Conservation (phyloP, 2,888 invertebrate species). For the Phasia obesa region DNA sequence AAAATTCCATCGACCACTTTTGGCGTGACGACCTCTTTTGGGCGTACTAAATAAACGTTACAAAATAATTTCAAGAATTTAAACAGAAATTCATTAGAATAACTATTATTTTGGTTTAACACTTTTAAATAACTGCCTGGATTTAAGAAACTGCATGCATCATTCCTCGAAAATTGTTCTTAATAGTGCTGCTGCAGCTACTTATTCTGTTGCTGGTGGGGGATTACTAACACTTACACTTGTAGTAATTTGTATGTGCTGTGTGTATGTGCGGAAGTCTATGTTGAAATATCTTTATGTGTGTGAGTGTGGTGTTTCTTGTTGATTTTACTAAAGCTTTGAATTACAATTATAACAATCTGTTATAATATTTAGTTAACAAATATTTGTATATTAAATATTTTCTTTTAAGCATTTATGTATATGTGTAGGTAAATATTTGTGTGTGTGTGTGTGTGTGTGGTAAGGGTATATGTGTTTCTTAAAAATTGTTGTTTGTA, state of each 20-base stretch:
- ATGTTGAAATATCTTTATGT: not conserved
- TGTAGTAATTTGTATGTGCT: constrained; percentile 6
- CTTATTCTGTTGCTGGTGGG: constrained; percentile 29
- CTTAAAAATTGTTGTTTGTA: not conserved
- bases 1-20: no score
- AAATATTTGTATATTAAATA: constrained; percentile 59
- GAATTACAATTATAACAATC: constrained; percentile 64
- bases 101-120: not conserved
- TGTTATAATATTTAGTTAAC: constrained; percentile 58
- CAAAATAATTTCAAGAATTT: no score
- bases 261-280: constrained; percentile 16
- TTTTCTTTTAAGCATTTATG: constrained; percentile 41
- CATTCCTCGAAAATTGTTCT: constrained; percentile 34
- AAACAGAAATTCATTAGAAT: not conserved
- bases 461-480: constrained; percentile 1
- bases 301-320: constrained; percentile 5
- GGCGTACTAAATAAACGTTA: no score
- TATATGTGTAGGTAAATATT: not conserved
- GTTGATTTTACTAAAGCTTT: constrained; percentile 49
- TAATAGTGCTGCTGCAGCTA: constrained; percentile 5
- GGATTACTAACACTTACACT: constrained; percentile 55
- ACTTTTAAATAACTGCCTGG: constrained; percentile 18
- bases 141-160: constrained; percentile 40
- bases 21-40: no score
- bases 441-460: not conserved